Conservation (phyloP, 2,888 invertebrate species). For the Drosophila phalerata region DNA sequence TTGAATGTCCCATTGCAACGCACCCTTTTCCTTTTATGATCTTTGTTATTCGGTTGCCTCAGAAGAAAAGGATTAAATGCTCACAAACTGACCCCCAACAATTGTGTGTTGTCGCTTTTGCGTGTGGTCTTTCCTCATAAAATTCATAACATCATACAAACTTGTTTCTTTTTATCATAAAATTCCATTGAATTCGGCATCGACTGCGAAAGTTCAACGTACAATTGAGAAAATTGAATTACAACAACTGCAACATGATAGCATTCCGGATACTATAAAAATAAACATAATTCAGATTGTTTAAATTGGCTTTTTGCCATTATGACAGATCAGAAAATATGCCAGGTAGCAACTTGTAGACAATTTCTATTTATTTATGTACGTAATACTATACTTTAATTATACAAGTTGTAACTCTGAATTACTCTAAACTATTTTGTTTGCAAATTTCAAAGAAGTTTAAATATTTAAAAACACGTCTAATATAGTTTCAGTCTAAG, state of each 20-base stretch:
- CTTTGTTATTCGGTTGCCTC: conserved; percentile 22
- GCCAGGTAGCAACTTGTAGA: conserved; percentile 1
- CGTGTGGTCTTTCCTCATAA: conserved; percentile 36
- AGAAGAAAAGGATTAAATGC: conserved; percentile 72
- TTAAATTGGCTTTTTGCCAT: background rate
- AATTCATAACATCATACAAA: conserved; percentile 14
- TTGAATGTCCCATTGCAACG: conserved; percentile 59
- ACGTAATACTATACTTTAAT: conserved; percentile 1
- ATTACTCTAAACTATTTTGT: background rate
- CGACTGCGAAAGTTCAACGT: conserved; percentile 41
- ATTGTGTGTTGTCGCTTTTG: conserved; percentile 32
- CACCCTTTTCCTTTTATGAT: conserved; percentile 62
- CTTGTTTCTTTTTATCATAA: conserved; percentile 27
- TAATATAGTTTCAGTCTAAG: background rate
- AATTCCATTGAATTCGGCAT: conserved; percentile 34
- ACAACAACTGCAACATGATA: conserved; percentile 7
- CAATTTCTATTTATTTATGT: background rate
- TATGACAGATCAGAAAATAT: background rate
- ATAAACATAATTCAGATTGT: background rate
- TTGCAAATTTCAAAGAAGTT: background rate
- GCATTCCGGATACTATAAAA: background rate
- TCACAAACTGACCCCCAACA: conserved; percentile 63
- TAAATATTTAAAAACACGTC: background rate
- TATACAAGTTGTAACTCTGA: background rate
- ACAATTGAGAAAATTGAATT: conserved; percentile 9